A percentile compares a stretch with the other conserved stretches of the same genome.
Conservation (phyloP, 1,140 invertebrate genomes). For the Geopemphigus sp. region DNA sequence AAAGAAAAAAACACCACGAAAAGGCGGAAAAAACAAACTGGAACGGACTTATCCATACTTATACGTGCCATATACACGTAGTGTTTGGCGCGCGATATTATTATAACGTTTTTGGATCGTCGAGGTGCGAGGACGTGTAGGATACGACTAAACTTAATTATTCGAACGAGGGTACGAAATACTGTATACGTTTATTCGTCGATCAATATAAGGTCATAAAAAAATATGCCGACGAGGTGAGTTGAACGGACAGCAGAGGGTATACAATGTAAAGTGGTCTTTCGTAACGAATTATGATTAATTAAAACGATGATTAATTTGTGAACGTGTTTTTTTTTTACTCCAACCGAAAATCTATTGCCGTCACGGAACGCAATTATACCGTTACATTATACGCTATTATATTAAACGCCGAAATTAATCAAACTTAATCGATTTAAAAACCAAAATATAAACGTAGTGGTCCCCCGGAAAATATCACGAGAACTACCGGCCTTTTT, state of each 20-base stretch:
- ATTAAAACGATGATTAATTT: slow-evolving; percentile 8
- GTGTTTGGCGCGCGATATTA: background rate
- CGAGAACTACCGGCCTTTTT: too few species aligned
- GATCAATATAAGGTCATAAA: background rate
- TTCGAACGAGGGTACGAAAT: background rate
- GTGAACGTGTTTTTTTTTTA: too few species aligned
- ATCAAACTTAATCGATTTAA: slow-evolving; percentile 2
- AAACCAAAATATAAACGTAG: too few species aligned
- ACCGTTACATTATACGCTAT: too few species aligned
- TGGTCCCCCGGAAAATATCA: too few species aligned
- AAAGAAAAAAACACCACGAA: too few species aligned
- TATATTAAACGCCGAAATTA: background rate
- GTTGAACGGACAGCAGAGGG: background rate
- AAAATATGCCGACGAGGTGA: background rate
- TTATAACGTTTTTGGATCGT: background rate
- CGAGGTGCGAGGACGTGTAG: background rate
- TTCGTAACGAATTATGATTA: background rate
- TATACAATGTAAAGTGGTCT: background rate
- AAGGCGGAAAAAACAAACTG: too few species aligned
- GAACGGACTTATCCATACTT: too few species aligned
- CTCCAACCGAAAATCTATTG: background rate
- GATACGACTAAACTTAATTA: background rate
- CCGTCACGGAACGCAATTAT: background rate
- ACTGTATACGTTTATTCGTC: background rate
- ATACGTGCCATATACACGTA: background rate